Evolutionary conservation across 2,888 invertebrate genomes (phyloP), one percentile per base, ranked within the genome.

Genomic region (Pseudanteris insignis): DNA sequence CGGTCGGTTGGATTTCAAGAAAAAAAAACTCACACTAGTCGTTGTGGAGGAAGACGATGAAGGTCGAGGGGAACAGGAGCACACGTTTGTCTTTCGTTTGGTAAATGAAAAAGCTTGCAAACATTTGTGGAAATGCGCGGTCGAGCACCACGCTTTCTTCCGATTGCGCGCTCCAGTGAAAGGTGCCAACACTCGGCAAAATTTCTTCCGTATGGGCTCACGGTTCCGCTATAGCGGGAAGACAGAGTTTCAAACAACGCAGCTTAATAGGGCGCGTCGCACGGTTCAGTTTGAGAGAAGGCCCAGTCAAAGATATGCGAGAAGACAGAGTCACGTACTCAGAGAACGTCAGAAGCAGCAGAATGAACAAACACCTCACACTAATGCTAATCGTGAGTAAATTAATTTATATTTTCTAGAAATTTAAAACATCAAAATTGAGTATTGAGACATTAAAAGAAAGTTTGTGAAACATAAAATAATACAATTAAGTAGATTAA

Each of bases 111-210:
- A 97, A 80, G 97, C 98, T 1, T 96, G 97, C 80, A 99, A 99
- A 81, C 99, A 99, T 82, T 84, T 99, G 65, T 99, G 99, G 99
- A 99, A 99, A 82, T 99, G 99, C 84, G 98, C 98, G 14, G 94
- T 99, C 0, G 99, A 99, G 81, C 96, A 99, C 83, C 99, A 99
- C 83, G 94, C 97, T 1, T 99, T 99, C 84, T 99, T 98, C 86
- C 88, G 99, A 64, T 84, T 99, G 46, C 88, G 93, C 66, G 92
- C 91, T 24, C 92, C 94, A 0, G 90, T 92, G 0, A 94, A 94
- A 79, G 91, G 92, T 1, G 91, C 92, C 2, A 91, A 90, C 15
- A 91, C 92, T 0, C 85, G 94, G 12, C 96, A 96, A 79, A 96
- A 94, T 82, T 97, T 99, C 84, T 96, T 99, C 83, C 86, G 99